Percentiles rank a stretch among this genome's conserved stretches.
Conservation (phyloP, 2,888 invertebrate species). For the Morpho achilles region DNA sequence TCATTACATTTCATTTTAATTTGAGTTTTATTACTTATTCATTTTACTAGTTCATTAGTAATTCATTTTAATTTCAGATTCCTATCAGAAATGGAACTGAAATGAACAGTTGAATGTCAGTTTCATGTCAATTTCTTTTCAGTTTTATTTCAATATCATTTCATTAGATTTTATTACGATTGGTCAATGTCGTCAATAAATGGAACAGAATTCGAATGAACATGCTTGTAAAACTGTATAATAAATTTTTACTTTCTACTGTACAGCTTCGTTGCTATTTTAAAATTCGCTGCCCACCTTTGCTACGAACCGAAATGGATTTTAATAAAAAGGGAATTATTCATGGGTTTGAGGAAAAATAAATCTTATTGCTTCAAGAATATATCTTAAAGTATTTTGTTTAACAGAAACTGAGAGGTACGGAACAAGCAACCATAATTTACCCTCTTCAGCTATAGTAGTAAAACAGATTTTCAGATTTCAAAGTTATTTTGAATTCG, state of each 20-base stretch:
- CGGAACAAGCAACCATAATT: slow-evolving; percentile 3
- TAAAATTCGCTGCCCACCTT: slow-evolving; percentile 12
- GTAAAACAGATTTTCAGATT: background rate
- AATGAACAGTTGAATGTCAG: too few species aligned
- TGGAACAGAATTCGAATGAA: too few species aligned
- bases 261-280: slow-evolving; percentile 4
- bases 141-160: too few species aligned
- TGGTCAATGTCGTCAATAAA: too few species aligned
- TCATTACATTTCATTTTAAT: too few species aligned
- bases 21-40: too few species aligned
- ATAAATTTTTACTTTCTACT: slow-evolving; percentile 6
- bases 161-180: too few species aligned
- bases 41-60: too few species aligned
- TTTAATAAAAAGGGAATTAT: slow-evolving; percentile 2
- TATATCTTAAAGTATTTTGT: background rate
- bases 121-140: too few species aligned
- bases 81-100: too few species aligned
- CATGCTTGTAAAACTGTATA: background rate
- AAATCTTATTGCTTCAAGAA: background rate
- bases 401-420: background rate
- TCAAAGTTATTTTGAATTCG: background rate
- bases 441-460: slow-evolving; percentile 1
- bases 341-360: too few species aligned
- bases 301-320: slow-evolving; percentile 8
- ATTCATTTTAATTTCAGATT: too few species aligned